Evolutionary conservation across 2,113 vertebrate species (phyloP).

Genomic region (Morone saxatilis): DNA sequence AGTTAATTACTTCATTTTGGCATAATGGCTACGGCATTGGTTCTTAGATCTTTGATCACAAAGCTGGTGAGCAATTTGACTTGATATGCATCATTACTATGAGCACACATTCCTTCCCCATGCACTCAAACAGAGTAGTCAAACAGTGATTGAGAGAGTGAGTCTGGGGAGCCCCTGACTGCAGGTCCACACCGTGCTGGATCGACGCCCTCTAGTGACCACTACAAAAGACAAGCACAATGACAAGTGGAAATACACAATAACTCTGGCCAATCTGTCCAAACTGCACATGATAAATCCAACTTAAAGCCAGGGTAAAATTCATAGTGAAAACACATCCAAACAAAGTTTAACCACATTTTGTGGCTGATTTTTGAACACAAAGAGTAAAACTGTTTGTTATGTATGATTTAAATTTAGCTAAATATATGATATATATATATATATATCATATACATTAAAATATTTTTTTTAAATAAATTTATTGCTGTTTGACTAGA

Average conservation of each 20-base stretch:
- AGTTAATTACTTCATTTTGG: slow-evolving; percentile 18
- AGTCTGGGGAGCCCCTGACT: slow-evolving; percentile 53
- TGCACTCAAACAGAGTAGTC: slow-evolving; percentile 62
- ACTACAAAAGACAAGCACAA: slow-evolving; percentile 62
- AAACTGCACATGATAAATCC: slow-evolving; percentile 8
- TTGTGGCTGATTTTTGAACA: not conserved
- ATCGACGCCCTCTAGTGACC: slow-evolving; percentile 84
- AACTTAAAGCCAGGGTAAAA: not conserved
- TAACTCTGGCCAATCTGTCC: not conserved
- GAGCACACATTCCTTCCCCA: slow-evolving; percentile 67
- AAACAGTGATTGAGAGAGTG: slow-evolving; percentile 28
- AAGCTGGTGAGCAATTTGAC: slow-evolving; percentile 51
- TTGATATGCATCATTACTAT: slow-evolving; percentile 44
- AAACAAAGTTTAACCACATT: not conserved
- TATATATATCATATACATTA: too few relatives aligned
- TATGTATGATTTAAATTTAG: not conserved
- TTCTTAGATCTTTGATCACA: slow-evolving; percentile 41
- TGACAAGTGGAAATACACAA: slow-evolving; percentile 16
- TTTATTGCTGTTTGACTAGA: not conserved
- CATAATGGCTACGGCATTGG: not conserved
- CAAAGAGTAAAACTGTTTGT: not conserved
- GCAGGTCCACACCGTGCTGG: slow-evolving; percentile 67
- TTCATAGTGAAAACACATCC: not conserved
- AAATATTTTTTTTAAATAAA: not conserved
- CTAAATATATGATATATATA: too few relatives aligned